A percentile compares a stretch with the other conserved stretches of the same genome.
phyloP scores from a whole-genome alignment of 2,113 vertebrate genomes.

The Phrynosoma blainvillii region DNA sequence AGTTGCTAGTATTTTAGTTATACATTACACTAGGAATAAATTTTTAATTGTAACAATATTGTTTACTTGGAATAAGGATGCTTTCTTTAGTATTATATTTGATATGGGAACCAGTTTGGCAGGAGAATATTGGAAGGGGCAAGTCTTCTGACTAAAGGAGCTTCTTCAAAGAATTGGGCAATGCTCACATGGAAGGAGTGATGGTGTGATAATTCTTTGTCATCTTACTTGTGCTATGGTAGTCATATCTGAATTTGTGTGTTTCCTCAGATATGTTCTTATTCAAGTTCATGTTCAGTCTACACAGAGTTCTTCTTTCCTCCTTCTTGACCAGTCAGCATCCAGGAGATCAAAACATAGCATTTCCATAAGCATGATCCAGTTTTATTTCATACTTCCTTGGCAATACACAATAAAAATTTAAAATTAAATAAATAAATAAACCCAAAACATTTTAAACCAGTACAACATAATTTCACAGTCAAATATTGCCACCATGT shows the following conservation, averaged over 20 bases:
- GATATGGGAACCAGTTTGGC: neutral
- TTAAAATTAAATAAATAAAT: neutral
- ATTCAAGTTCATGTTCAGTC: neutral
- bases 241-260: neutral
- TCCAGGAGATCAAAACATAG: neutral
- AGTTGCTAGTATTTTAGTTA: neutral
- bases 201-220: neutral
- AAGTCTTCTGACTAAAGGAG: neutral
- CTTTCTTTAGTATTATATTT: neutral
- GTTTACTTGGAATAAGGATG: neutral
- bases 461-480: neutral
- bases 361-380: neutral
- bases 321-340: too few species aligned
- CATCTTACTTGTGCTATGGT: neutral
- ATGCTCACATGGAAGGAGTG: neutral
- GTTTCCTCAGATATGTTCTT: neutral
- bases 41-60: neutral
- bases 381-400: neutral
- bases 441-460: neutral
- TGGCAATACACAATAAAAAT: neutral
- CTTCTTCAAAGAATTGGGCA: neutral
- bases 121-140: neutral
- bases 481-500: neutral
- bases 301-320: neutral
- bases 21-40: neutral